phyloP scores from a whole-genome alignment of 2,797 vertebrate species.

The Schizopygopsis malacanthus region DNA sequence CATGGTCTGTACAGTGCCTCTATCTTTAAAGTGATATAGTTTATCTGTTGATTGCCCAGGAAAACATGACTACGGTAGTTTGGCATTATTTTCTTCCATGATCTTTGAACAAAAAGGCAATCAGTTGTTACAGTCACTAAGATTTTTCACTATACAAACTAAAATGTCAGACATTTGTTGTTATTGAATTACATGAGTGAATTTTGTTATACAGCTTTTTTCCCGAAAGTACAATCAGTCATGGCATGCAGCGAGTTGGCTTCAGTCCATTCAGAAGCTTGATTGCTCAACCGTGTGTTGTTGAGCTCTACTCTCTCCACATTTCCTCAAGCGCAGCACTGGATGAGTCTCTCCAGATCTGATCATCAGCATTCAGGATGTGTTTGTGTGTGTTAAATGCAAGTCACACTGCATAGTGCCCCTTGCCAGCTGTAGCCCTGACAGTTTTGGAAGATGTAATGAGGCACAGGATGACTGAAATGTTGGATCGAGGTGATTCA shows the following conservation, averaged over 20 bases:
- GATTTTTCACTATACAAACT: neutral
- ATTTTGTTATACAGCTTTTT: conserved; percentile 6
- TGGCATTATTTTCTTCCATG: conserved; percentile 55
- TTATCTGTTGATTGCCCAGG: conserved; percentile 59
- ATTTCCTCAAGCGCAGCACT: conserved; percentile 1
- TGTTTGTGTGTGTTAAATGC: neutral
- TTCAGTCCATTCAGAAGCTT: conserved; percentile 16
- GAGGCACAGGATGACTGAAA: neutral
- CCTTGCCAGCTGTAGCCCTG: conserved; percentile 45
- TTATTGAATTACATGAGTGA: neutral
- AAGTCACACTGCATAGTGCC: neutral
- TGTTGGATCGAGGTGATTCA: neutral
- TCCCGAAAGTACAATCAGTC: conserved; percentile 15
- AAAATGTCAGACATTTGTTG: neutral
- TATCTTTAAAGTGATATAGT: conserved; percentile 62
- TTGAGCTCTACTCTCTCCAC: neutral
- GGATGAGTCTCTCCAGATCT: conserved; percentile 24
- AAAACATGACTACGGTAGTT: conserved; percentile 62
- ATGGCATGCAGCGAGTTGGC: conserved; percentile 3
- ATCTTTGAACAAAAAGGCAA: conserved; percentile 56
- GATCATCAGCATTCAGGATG: conserved; percentile 19
- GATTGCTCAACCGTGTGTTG: conserved; percentile 31
- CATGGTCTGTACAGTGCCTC: conserved; percentile 23
- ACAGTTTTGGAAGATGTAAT: conserved; percentile 33
- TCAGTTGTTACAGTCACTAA: neutral